Percentiles rank a stretch among this genome's conserved stretches.
Conservation (phyloP, 2,113 vertebrate species). For the Paramisgurnus dabryanus region DNA sequence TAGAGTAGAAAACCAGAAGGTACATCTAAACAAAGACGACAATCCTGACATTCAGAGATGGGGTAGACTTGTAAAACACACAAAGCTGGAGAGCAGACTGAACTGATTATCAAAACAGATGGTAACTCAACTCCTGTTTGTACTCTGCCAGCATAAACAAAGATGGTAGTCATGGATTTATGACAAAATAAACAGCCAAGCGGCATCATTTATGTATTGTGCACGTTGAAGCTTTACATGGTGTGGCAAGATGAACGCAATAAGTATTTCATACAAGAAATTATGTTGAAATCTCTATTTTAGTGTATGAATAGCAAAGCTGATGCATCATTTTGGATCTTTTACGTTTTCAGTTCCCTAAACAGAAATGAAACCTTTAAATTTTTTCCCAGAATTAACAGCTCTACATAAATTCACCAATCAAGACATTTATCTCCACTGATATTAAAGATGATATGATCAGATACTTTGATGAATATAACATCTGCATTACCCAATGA, state of each 20-base stretch:
- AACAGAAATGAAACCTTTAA: not conserved
- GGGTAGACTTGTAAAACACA: conserved; percentile 48
- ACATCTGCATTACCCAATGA: not conserved
- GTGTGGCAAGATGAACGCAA: conserved; percentile 28
- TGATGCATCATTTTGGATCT: conserved; percentile 6
- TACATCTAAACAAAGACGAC: conserved; percentile 38
- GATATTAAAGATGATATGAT: too few relatives aligned
- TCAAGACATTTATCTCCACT: not conserved
- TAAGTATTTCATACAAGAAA: conserved; percentile 10
- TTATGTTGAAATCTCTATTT: conserved; percentile 37
- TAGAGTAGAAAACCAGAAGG: not conserved
- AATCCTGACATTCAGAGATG: conserved; percentile 45
- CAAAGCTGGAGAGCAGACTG: conserved; percentile 54
- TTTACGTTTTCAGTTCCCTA: conserved; percentile 28
- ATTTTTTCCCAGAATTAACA: not conserved
- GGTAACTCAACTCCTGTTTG: conserved; percentile 64
- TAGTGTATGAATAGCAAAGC: conserved; percentile 3
- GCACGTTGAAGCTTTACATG: conserved; percentile 43
- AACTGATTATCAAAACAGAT: conserved; percentile 72
- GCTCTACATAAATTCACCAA: not conserved
- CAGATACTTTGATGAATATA: not conserved
- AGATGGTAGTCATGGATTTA: conserved; percentile 64
- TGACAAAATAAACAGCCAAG: conserved; percentile 65
- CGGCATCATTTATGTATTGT: conserved; percentile 45
- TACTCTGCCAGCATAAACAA: conserved; percentile 68